Evolutionary conservation across 2,888 invertebrate genomes (phyloP).

Genomic region (Spisula subtruncata): DNA sequence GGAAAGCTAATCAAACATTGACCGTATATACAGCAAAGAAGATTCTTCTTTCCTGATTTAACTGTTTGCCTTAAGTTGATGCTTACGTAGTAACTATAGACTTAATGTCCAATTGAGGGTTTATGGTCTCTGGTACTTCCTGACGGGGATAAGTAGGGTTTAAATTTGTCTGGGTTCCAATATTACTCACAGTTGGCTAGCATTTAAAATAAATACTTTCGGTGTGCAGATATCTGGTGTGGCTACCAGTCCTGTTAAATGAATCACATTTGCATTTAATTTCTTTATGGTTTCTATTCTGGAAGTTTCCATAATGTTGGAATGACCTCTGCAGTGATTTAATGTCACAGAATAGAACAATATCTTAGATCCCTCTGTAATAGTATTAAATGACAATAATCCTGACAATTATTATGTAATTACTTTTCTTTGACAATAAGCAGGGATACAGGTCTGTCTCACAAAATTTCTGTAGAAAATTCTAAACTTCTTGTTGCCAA

Average conservation of each 20-base stretch:
- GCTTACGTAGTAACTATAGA: not conserved
- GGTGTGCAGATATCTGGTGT: not conserved
- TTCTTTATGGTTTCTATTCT: not conserved
- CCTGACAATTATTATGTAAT: not conserved
- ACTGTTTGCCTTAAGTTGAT: not conserved
- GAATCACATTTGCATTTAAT: conserved; percentile 22
- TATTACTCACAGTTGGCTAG: conserved; percentile 8
- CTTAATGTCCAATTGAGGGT: conserved; percentile 2
- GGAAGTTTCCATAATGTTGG: not conserved
- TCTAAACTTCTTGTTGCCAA: not conserved
- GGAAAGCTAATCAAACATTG: no score
- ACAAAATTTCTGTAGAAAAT: not conserved
- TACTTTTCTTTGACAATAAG: not conserved
- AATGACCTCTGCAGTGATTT: not conserved
- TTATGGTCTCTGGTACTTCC: not conserved
- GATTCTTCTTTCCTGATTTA: no score
- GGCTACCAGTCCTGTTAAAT: conserved; percentile 9
- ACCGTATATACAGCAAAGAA: no score
- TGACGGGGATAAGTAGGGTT: not conserved
- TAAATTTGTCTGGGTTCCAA: conserved; percentile 12
- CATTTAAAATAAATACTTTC: conserved; percentile 27
- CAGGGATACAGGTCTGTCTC: conserved; percentile 7
- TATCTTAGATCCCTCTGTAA: not conserved
- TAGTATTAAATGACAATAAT: conserved; percentile 13
- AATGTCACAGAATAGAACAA: not conserved